These are phyloP conservation scores for Spongia lamella DNA, from an alignment of 37 sponge, comb jelly and placozoan species.

Conservation along the genomic window DNA sequence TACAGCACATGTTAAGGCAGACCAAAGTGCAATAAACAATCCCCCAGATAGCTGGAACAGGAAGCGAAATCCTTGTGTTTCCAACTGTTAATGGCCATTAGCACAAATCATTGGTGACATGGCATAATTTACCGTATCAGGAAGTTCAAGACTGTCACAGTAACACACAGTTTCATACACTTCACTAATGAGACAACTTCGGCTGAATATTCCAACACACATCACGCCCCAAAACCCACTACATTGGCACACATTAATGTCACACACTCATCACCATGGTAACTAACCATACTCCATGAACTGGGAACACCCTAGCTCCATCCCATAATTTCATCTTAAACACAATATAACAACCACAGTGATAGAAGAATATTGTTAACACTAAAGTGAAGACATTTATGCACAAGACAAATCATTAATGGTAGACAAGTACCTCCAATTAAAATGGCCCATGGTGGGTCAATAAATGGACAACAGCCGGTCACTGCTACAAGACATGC, in stretches of 20 bases:
- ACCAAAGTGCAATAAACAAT: conserved; percentile 53
- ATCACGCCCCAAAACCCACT: conserved; percentile 86
- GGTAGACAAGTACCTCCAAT: conserved; percentile 89
- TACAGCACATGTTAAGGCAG: conserved; percentile 32
- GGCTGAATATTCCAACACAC: conserved; percentile 71
- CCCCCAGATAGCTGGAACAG: conserved; percentile 63
- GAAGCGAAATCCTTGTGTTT: conserved; percentile 38
- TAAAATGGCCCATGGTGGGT: conserved; percentile 56
- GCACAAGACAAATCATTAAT: too few species aligned
- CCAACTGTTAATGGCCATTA: conserved; percentile 14
- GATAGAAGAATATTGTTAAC: conserved; percentile 63
- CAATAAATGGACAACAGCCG: conserved; percentile 79
- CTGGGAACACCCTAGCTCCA: conserved; percentile 86
- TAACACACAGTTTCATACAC: conserved; percentile 68
- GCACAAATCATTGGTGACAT: neutral
- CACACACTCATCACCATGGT: neutral
- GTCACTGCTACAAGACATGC: conserved; percentile 82
- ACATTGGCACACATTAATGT: neutral
- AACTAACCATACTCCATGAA: conserved; percentile 77
- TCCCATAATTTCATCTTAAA: conserved; percentile 59
- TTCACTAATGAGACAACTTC: conserved; percentile 49
- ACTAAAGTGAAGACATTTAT: conserved; percentile 18
- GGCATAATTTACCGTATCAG: neutral
- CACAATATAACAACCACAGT: conserved; percentile 66
- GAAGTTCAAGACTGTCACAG: conserved; percentile 38